Evolutionary conservation across 2,888 invertebrate species (phyloP).

Genomic region (Chymomyza amoena): DNA sequence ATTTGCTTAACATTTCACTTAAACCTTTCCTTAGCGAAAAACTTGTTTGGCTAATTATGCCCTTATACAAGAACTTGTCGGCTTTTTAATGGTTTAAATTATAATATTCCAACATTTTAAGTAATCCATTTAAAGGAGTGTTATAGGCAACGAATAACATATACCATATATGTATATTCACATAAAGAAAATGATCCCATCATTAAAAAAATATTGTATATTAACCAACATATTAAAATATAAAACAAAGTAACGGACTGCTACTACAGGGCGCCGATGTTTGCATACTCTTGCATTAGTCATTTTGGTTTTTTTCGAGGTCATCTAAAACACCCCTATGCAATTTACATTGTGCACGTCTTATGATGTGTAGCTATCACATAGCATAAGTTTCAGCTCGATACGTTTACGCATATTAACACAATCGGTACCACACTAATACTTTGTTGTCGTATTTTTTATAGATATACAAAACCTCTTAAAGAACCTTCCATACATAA

Average conservation of each 20-base stretch:
- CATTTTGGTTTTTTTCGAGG: no score
- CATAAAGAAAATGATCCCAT: background rate
- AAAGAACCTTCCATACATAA: no score
- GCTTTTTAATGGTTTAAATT: constrained; percentile 10
- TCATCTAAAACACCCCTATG: no score
- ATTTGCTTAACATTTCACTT: constrained; percentile 30
- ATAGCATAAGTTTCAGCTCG: no score
- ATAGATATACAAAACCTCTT: no score
- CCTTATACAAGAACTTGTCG: constrained; percentile 34
- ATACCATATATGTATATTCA: background rate
- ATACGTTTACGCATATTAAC: no score
- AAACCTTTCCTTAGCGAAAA: constrained; percentile 8
- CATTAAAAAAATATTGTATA: background rate
- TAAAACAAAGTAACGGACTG: background rate
- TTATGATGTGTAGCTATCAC: no score
- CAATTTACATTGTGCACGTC: no score
- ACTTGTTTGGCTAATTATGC: constrained; percentile 57
- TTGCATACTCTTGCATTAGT: no score
- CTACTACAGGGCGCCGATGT: no score
- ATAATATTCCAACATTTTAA: background rate
- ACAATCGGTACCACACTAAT: no score
- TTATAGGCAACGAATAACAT: background rate
- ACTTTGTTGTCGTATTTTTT: no score
- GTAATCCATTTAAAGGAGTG: background rate
- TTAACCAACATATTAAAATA: background rate